A percentile compares a stretch with the other conserved stretches of the same genome.
Evolutionary conservation across 2,888 invertebrate genomes (phyloP).

Genomic region (Troides helena): DNA sequence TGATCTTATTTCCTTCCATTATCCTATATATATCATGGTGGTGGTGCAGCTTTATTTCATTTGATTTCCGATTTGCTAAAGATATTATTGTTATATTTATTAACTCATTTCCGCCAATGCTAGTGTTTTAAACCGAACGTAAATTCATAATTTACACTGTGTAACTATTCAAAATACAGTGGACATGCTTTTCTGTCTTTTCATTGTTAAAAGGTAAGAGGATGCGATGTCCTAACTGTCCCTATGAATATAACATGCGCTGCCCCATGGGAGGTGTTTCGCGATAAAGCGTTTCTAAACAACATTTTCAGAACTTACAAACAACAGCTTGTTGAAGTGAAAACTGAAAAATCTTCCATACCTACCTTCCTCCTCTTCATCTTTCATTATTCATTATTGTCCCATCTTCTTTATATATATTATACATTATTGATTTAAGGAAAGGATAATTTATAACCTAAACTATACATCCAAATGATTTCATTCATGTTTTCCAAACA

Average conservation of each 20-base stretch:
- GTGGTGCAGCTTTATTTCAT: no score
- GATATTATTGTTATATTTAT: no score
- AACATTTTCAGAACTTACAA: conserved; percentile 10
- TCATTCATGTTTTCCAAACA: no score
- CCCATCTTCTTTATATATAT: no score
- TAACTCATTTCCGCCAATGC: conserved; percentile 31
- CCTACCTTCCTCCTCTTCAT: neutral
- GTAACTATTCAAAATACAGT: conserved; percentile 22
- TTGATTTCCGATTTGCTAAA: no score
- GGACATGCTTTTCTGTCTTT: conserved; percentile 18
- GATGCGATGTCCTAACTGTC: conserved; percentile 10
- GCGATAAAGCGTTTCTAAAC: conserved; percentile 62
- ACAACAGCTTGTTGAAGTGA: conserved; percentile 1
- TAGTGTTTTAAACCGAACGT: conserved; percentile 32
- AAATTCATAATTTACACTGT: conserved; percentile 18
- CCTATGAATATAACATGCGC: conserved; percentile 69
- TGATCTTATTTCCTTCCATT: no score
- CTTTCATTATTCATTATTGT: no score
- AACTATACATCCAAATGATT: no score
- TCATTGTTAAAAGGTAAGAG: conserved; percentile 21
- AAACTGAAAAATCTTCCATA: neutral
- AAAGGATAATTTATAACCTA: no score
- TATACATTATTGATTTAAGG: no score
- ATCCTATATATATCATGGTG: no score
- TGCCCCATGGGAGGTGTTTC: conserved; percentile 61